These are phyloP conservation scores for Chelmon rostratus DNA, from an alignment of 2,797 vertebrate species.

Conservation along the genomic window DNA sequence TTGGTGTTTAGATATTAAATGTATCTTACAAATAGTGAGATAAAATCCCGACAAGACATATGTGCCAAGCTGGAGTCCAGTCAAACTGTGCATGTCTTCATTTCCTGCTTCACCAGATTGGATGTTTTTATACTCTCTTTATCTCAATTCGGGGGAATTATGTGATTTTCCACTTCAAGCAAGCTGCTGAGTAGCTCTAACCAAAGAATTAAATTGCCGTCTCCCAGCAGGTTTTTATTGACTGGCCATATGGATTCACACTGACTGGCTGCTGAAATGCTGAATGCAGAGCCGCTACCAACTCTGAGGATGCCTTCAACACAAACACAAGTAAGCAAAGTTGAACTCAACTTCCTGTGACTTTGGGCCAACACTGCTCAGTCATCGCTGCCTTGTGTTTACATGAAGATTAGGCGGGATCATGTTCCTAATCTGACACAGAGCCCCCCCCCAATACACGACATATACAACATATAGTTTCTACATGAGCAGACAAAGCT, in stretches of 20 bases:
- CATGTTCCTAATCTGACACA: constrained; percentile 43
- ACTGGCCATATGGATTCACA: constrained; percentile 48
- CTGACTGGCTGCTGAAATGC: constrained; percentile 29
- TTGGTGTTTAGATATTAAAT: neutral
- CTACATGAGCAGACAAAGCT: neutral
- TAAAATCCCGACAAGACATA: constrained; percentile 25
- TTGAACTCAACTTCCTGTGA: constrained; percentile 28
- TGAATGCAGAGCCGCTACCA: neutral
- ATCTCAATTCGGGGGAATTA: constrained; percentile 24
- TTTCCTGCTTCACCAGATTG: constrained; percentile 53
- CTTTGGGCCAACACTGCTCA: constrained; percentile 20
- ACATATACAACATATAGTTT: neutral
- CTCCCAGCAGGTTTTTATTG: constrained; percentile 53
- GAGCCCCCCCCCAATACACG: neutral
- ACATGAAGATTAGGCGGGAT: constrained; percentile 53
- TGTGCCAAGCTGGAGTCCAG: constrained; percentile 27
- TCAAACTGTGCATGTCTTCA: constrained; percentile 49
- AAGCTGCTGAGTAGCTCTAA: constrained; percentile 44
- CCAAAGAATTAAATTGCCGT: constrained; percentile 48
- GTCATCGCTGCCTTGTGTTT: constrained; percentile 35
- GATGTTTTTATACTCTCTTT: constrained; percentile 30
- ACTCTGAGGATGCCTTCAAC: constrained; percentile 17
- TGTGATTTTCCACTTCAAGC: constrained; percentile 40
- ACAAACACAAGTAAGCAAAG: constrained; percentile 25
- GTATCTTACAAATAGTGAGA: constrained; percentile 4